A percentile compares a stretch with the other conserved stretches of the same genome.
Evolutionary conservation across 2,113 vertebrate species (phyloP).

Genomic region (Pedionomus torquatus): DNA sequence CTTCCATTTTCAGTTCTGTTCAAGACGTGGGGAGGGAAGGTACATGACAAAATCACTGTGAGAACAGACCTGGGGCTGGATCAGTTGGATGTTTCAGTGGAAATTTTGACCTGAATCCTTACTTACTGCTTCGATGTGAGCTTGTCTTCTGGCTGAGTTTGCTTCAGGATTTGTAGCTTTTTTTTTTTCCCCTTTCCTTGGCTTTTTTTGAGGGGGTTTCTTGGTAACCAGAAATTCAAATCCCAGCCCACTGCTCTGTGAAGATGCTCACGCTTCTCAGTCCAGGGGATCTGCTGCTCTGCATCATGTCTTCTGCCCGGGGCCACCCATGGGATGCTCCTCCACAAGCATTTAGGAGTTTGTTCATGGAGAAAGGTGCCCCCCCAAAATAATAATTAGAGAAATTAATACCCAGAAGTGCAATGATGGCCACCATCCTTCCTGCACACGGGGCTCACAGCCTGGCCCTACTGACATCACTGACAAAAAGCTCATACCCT

Average conservation of each 20-base stretch:
- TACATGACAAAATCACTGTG: not conserved
- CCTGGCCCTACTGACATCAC: not conserved
- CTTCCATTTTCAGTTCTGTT: not conserved
- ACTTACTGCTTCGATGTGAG: not conserved
- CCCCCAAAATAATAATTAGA: not conserved
- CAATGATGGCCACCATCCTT: not conserved
- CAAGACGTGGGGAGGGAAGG: not conserved
- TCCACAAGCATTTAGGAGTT: not conserved
- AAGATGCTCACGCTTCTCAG: not conserved
- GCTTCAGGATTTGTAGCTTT: not conserved
- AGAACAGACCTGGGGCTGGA: not conserved
- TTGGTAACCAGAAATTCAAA: not conserved
- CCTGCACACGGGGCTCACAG: not conserved
- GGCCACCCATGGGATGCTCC: not conserved
- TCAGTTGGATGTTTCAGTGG: not conserved
- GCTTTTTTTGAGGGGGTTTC: not conserved
- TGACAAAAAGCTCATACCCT: not conserved
- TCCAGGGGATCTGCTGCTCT: not conserved
- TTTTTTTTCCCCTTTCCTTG: not conserved
- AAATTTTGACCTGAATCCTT: not conserved
- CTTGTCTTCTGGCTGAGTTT: not conserved
- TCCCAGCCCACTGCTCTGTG: not conserved
- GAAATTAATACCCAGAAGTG: not conserved
- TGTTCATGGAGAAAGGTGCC: not conserved
- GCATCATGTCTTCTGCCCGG: rapidly evolving